phyloP scores from a whole-genome alignment of 2,113 vertebrate genomes.

The Taurulus bubalis region DNA sequence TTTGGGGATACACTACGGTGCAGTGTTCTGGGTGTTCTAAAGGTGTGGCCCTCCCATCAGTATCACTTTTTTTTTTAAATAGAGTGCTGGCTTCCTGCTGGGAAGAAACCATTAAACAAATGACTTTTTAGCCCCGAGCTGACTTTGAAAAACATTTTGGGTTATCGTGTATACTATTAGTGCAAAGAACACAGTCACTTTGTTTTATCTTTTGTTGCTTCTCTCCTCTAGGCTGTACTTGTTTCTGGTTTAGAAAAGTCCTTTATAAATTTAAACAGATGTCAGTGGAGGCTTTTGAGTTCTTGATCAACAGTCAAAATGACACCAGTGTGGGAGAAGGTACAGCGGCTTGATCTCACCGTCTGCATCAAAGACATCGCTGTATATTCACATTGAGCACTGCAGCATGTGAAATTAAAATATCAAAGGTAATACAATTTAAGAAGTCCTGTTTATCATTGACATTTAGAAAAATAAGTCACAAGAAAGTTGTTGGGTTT shows the following conservation, averaged over 20 bases:
- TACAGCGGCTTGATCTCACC: background rate
- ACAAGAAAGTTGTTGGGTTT: background rate
- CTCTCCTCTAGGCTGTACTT: constrained; percentile 60
- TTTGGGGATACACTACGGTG: constrained; percentile 42
- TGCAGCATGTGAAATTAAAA: constrained; percentile 15
- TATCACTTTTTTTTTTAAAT: constrained; percentile 77
- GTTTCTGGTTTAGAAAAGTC: constrained; percentile 65
- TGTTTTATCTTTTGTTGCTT: constrained; percentile 63
- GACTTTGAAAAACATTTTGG: constrained; percentile 78
- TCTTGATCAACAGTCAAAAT: constrained; percentile 31
- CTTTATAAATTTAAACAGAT: constrained; percentile 24
- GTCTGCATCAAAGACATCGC: background rate
- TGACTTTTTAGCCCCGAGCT: constrained; percentile 78
- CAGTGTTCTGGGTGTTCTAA: constrained; percentile 48
- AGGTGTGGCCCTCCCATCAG: constrained; percentile 62
- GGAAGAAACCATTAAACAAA: constrained; percentile 82
- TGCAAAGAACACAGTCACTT: constrained; percentile 80
- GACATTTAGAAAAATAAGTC: background rate
- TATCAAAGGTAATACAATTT: constrained; percentile 4
- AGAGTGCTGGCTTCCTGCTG: constrained; percentile 75
- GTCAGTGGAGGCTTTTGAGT: constrained; percentile 2
- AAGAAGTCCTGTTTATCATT: constrained; percentile 1
- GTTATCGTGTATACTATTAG: constrained; percentile 66
- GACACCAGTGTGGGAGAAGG: constrained; percentile 14
- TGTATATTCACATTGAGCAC: background rate